Conservation (phyloP, 1,140 invertebrate genomes). For the Drosophila suzukii region DNA sequence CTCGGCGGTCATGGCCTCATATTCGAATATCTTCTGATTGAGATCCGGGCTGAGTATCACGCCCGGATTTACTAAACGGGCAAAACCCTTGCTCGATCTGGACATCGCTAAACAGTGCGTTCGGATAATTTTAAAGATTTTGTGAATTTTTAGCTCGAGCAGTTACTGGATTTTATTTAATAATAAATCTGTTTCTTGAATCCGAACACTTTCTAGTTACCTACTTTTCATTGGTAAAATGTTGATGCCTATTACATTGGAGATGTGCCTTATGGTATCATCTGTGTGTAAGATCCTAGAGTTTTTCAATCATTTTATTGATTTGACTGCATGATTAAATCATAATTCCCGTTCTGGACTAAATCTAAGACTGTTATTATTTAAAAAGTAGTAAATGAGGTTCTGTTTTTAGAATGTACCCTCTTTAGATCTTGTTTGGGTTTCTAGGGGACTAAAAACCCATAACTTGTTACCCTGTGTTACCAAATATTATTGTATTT, state of each 20-base stretch:
- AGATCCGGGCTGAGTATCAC: constrained; percentile 47
- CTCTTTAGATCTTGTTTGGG: too few species aligned
- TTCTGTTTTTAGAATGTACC: too few species aligned
- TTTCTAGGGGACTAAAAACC: too few species aligned
- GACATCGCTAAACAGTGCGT: constrained; percentile 26
- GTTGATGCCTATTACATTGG: background rate
- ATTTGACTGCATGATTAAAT: too few species aligned
- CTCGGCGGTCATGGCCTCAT: constrained; percentile 35
- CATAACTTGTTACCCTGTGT: too few species aligned
- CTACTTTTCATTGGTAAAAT: constrained; percentile 7
- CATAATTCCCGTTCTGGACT: too few species aligned
- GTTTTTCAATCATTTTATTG: too few species aligned
- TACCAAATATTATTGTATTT: background rate
- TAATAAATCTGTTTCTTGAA: constrained; percentile 7
- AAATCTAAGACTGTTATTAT: too few species aligned
- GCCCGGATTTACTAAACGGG: constrained; percentile 52
- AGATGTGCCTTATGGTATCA: too few species aligned
- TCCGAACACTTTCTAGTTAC: constrained; percentile 7
- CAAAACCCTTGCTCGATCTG: constrained; percentile 16
- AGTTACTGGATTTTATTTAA: constrained; percentile 1
- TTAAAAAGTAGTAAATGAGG: too few species aligned
- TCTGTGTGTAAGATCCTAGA: too few species aligned
- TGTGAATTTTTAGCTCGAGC: background rate
- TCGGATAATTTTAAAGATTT: background rate
- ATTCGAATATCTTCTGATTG: constrained; percentile 47